A percentile compares a stretch with the other conserved stretches of the same genome.
Evolutionary conservation across 2,797 vertebrate species (phyloP).

Genomic region (Lacerta viridis): DNA sequence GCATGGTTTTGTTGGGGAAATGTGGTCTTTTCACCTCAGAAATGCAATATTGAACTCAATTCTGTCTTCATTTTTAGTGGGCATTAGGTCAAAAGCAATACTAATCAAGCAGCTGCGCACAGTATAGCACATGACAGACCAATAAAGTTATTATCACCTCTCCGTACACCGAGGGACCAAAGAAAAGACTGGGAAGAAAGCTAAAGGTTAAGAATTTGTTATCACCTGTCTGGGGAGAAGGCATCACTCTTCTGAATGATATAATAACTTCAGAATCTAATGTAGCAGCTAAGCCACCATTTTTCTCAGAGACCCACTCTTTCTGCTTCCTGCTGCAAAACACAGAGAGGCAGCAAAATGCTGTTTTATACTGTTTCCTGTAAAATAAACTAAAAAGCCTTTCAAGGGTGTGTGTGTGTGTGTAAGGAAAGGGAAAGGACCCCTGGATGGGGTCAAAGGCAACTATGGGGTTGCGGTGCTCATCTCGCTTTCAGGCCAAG

Average conservation of each 20-base stretch:
- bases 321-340: background rate
- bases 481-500: too few relatives aligned
- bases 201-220: slow-evolving; percentile 61
- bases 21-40: slow-evolving; percentile 54
- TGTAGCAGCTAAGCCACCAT: background rate
- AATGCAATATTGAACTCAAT: slow-evolving; percentile 63
- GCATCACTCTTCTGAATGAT: slow-evolving; percentile 54
- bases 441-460: too few relatives aligned
- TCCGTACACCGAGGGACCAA: slow-evolving; percentile 44
- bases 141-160: slow-evolving; percentile 45
- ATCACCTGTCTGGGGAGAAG: slow-evolving; percentile 45
- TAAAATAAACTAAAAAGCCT: background rate
- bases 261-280: slow-evolving; percentile 46
- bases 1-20: slow-evolving; percentile 36
- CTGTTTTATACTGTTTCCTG: background rate
- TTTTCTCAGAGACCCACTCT: background rate
- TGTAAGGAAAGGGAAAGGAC: too few relatives aligned
- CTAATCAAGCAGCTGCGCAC: slow-evolving; percentile 51
- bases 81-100: slow-evolving; percentile 60
- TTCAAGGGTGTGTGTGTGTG: too few relatives aligned
- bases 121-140: slow-evolving; percentile 36
- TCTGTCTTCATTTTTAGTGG: slow-evolving; percentile 62
- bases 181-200: slow-evolving; percentile 35
- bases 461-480: too few relatives aligned
- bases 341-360: background rate